Evolutionary conservation across 2,113 vertebrate genomes (phyloP).

Genomic region (Phrynocephalus versicolor): DNA sequence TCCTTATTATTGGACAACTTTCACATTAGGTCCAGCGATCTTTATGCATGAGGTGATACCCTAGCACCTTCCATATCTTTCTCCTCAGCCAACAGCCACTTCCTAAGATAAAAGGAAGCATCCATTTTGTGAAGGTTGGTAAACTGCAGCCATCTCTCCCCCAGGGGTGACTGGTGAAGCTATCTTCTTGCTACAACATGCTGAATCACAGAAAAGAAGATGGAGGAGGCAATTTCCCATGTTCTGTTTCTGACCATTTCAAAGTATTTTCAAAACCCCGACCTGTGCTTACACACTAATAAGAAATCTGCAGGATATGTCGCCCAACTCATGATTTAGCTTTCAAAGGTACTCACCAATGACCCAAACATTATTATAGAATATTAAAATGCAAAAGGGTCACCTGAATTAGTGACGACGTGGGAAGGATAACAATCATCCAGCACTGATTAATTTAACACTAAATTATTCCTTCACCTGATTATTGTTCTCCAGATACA

Average conservation of each 20-base stretch:
- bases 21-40: neutral
- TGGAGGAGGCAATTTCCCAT: neutral
- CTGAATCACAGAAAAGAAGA: neutral
- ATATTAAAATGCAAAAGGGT: slow-evolving; percentile 46
- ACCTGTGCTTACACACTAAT: too few relatives aligned
- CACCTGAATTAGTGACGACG: slow-evolving; percentile 47
- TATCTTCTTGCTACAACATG: neutral
- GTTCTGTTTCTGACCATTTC: too few relatives aligned
- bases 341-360: neutral
- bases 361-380: slow-evolving; percentile 28
- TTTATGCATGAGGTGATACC: neutral
- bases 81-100: too few relatives aligned
- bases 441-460: slow-evolving; percentile 63
- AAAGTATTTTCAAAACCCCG: too few relatives aligned
- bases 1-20: neutral
- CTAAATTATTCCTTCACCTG: slow-evolving; percentile 53
- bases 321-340: too few relatives aligned
- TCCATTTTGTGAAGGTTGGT: too few relatives aligned
- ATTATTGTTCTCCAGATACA: slow-evolving; percentile 53
- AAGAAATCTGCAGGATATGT: neutral
- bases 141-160: too few relatives aligned
- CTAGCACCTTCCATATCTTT: too few relatives aligned
- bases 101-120: too few relatives aligned
- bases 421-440: slow-evolving; percentile 45
- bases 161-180: too few relatives aligned